These are phyloP conservation scores for Leucania comma DNA, from an alignment of 2,888 invertebrate genomes.

Conservation along the genomic window DNA sequence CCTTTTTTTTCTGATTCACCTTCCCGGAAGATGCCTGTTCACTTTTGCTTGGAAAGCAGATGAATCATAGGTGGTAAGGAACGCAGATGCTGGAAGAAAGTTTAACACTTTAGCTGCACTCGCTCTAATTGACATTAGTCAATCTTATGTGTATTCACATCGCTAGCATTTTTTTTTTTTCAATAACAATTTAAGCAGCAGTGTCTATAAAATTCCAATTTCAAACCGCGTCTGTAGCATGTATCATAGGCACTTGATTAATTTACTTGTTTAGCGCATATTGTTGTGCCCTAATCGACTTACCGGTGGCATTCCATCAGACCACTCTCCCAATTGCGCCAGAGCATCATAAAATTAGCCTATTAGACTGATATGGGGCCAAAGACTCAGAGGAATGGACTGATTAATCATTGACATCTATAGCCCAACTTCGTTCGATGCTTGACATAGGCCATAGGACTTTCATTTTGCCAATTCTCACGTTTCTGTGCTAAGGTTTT, in stretches of 20 bases:
- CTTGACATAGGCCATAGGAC: neutral
- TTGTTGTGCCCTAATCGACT: slow-evolving; percentile 40
- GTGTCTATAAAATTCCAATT: neutral
- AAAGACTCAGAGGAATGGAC: neutral
- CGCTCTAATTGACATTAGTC: no score
- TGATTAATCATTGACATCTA: neutral
- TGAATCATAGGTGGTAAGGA: no score
- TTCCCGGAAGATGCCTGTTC: no score
- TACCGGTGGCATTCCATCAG: slow-evolving; percentile 27
- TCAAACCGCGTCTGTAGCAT: slow-evolving; percentile 8
- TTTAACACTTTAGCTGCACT: no score
- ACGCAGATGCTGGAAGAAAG: no score
- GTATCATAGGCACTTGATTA: slow-evolving; percentile 26
- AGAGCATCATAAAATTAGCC: slow-evolving; percentile 15
- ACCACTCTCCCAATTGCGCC: slow-evolving; percentile 33
- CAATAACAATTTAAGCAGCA: neutral
- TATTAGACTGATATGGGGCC: slow-evolving; percentile 14
- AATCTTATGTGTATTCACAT: no score
- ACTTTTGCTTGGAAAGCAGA: no score
- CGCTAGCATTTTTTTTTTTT: neutral
- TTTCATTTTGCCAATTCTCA: neutral
- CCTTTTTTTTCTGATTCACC: no score
- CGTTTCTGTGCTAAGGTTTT: neutral
- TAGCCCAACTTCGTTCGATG: neutral
- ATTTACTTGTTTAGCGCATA: slow-evolving; percentile 47